A percentile compares a stretch with the other conserved stretches of the same genome.
Conservation (phyloP, 2,797 vertebrate genomes). For the Propithecus deckenii region DNA sequence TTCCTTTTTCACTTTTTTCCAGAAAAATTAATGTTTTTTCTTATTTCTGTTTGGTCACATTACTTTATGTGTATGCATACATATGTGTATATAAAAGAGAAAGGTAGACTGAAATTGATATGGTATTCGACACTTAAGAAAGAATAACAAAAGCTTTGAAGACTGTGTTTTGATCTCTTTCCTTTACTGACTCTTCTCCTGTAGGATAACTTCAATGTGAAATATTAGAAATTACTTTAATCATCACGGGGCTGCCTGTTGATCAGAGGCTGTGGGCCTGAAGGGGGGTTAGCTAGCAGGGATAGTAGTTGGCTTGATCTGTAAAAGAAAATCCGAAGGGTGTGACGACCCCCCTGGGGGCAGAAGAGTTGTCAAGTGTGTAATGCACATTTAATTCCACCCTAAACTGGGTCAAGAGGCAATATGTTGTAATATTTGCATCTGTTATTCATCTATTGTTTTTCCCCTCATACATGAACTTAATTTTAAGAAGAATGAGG, state of each 20-base stretch:
- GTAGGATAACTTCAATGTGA: neutral
- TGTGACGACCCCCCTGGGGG: neutral
- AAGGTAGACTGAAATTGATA: neutral
- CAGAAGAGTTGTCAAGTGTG: constrained; percentile 43
- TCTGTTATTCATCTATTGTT: constrained; percentile 55
- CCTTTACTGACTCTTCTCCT: neutral
- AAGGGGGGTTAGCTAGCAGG: neutral
- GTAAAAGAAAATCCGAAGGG: neutral
- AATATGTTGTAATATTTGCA: constrained; percentile 41
- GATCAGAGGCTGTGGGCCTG: neutral
- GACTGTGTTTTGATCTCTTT: neutral
- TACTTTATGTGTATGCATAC: neutral
- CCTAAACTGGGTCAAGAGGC: constrained; percentile 4
- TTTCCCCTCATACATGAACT: neutral
- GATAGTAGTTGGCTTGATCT: neutral
- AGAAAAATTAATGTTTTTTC: constrained; percentile 27
- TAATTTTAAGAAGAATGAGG: neutral
- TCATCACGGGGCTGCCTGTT: neutral
- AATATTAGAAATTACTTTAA: constrained; percentile 17
- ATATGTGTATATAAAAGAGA: neutral
- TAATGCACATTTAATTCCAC: constrained; percentile 23
- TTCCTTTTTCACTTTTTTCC: neutral
- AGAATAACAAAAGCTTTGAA: constrained; percentile 59
- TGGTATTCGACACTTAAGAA: neutral
- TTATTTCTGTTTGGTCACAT: neutral